These are phyloP conservation scores for Halcyon leucocephala DNA, from an alignment of 2,797 vertebrate species.

Conservation along the genomic window DNA sequence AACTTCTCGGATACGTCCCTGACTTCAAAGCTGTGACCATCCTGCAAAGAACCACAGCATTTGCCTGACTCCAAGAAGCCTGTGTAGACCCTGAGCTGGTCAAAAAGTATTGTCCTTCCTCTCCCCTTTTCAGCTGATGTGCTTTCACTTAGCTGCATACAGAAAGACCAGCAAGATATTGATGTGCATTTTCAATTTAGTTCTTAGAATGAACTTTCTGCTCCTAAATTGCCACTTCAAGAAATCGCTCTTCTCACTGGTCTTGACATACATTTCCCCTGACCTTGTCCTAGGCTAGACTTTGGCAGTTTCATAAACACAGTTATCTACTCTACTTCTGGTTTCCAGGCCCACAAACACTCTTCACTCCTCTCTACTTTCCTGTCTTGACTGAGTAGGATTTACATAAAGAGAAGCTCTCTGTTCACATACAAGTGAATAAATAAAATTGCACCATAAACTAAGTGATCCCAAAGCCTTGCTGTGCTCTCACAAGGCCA, in stretches of 20 bases:
- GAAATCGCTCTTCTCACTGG: conserved; percentile 23
- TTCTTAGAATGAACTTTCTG: conserved; percentile 21
- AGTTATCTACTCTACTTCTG: conserved; percentile 12
- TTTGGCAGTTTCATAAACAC: conserved; percentile 17
- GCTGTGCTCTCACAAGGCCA: background rate
- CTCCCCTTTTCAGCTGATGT: background rate
- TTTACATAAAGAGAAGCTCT: background rate
- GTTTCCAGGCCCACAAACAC: background rate
- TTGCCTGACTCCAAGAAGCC: conserved; percentile 13
- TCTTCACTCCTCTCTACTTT: background rate
- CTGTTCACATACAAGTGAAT: background rate
- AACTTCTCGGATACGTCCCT: background rate
- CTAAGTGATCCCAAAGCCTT: background rate
- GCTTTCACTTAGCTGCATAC: background rate
- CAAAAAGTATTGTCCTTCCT: background rate
- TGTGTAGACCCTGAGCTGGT: background rate
- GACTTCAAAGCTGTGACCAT: background rate
- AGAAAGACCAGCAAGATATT: conserved; percentile 28
- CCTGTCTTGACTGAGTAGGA: background rate
- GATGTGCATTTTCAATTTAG: conserved; percentile 15
- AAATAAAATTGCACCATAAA: background rate
- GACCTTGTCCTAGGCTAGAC: conserved; percentile 11
- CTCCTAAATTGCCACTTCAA: conserved; percentile 21
- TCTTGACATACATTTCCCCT: background rate
- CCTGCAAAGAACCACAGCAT: background rate